Conservation (phyloP, 2,113 vertebrate genomes). For the Dipodomys ordii region DNA sequence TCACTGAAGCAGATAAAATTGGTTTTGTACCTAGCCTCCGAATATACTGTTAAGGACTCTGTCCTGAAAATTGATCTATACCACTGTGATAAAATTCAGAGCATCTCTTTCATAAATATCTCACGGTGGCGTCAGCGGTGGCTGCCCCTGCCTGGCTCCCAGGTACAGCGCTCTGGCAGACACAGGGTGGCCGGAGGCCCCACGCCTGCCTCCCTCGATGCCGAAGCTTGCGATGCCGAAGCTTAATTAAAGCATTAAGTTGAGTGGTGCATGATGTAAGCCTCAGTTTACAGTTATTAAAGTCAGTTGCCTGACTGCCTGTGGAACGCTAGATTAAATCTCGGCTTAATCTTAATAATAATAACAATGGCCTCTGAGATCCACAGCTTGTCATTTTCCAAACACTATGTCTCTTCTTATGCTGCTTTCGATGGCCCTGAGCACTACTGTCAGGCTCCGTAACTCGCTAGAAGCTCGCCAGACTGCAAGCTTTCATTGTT, state of each 20-base stretch:
- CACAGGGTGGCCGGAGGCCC: constrained; percentile 56
- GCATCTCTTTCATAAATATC: constrained; percentile 88
- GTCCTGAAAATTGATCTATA: constrained; percentile 91
- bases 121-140: constrained; percentile 80
- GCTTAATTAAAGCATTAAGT: constrained; percentile 76
- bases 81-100: constrained; percentile 87
- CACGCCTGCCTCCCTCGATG: too few species aligned
- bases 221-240: constrained; percentile 4
- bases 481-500: constrained; percentile 68
- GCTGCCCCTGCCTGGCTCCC: constrained; percentile 77
- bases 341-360: constrained; percentile 80
- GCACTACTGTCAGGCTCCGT: constrained; percentile 35
- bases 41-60: constrained; percentile 89
- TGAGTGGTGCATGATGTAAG: constrained; percentile 36
- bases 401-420: neutral
- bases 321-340: constrained; percentile 77
- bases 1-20: constrained; percentile 98
- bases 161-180: constrained; percentile 74
- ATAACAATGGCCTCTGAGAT: constrained; percentile 55
- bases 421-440: constrained; percentile 54
- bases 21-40: constrained; percentile 93
- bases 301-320: constrained; percentile 68
- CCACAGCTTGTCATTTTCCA: constrained; percentile 67
- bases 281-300: constrained; percentile 75
- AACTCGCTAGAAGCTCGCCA: constrained; percentile 47